Evolutionary conservation across 2,113 vertebrate species (phyloP).

Genomic region (Pluvianellus socialis): DNA sequence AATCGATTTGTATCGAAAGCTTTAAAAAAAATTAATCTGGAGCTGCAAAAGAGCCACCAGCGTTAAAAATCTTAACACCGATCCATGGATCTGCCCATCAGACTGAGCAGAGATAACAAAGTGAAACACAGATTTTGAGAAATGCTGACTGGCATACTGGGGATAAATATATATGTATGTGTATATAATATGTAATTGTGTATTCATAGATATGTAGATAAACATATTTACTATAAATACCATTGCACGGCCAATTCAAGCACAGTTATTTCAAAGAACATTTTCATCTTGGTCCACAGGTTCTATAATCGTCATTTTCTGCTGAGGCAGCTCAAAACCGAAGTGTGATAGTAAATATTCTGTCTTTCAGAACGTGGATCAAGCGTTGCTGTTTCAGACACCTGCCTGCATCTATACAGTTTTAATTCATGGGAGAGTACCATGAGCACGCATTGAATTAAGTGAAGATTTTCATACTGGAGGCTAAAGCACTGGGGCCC

Average conservation of each 20-base stretch:
- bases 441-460: rapidly evolving
- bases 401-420: neutral
- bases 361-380: rapidly evolving
- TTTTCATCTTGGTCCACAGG: neutral
- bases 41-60: neutral
- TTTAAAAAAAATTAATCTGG: neutral
- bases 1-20: neutral
- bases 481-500: neutral
- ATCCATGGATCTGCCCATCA: neutral
- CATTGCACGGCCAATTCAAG: neutral
- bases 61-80: neutral
- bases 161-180: neutral
- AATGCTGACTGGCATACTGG: neutral
- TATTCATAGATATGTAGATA: neutral
- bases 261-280: neutral
- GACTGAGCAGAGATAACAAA: neutral
- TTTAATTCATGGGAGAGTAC: neutral
- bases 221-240: neutral
- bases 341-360: neutral
- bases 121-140: neutral
- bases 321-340: neutral
- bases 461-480: neutral
- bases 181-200: neutral
- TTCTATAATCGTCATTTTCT: neutral
- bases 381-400: neutral